These are phyloP conservation scores for Toxotes lorentzi DNA, from an alignment of 2,797 vertebrate genomes.

Conservation along the genomic window DNA sequence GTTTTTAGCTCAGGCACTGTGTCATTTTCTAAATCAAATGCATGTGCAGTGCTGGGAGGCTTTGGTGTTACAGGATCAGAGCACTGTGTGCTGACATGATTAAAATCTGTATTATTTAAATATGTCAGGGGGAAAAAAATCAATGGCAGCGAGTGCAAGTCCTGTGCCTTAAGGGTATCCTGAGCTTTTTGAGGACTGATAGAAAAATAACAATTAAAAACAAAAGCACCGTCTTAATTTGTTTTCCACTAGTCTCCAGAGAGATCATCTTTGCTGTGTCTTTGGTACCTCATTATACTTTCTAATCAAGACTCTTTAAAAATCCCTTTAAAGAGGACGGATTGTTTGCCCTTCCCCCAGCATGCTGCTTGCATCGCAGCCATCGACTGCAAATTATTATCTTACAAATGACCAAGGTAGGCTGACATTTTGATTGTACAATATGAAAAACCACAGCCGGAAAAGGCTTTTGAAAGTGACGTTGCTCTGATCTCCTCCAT, in stretches of 20 bases:
- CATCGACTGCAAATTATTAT: slow-evolving; percentile 95
- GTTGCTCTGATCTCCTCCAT: slow-evolving; percentile 89
- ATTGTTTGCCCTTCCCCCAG: slow-evolving; percentile 92
- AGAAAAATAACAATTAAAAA: slow-evolving; percentile 92
- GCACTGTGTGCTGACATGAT: slow-evolving; percentile 91
- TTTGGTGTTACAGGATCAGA: slow-evolving; percentile 92
- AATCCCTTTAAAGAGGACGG: slow-evolving; percentile 90
- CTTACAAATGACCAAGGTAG: slow-evolving; percentile 97
- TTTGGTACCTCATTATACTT: slow-evolving; percentile 94
- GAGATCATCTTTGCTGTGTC: slow-evolving; percentile 90
- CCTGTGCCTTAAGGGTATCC: slow-evolving; percentile 85
- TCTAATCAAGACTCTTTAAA: slow-evolving; percentile 92
- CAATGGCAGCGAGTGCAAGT: slow-evolving; percentile 89
- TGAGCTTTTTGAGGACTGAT: slow-evolving; percentile 85
- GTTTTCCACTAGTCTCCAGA: slow-evolving; percentile 90
- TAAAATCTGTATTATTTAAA: slow-evolving; percentile 95
- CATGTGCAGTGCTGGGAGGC: slow-evolving; percentile 89
- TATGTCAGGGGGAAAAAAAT: slow-evolving; percentile 90
- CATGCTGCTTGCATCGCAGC: slow-evolving; percentile 89
- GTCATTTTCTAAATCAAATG: slow-evolving; percentile 90
- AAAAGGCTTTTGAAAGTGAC: slow-evolving; percentile 88
- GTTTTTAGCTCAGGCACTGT: slow-evolving; percentile 84
- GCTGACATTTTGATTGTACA: slow-evolving; percentile 92
- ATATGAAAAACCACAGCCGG: slow-evolving; percentile 85
- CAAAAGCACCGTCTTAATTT: slow-evolving; percentile 91